These are phyloP conservation scores for Bedellia somnulentella DNA, from an alignment of 2,888 invertebrate species.

Conservation along the genomic window DNA sequence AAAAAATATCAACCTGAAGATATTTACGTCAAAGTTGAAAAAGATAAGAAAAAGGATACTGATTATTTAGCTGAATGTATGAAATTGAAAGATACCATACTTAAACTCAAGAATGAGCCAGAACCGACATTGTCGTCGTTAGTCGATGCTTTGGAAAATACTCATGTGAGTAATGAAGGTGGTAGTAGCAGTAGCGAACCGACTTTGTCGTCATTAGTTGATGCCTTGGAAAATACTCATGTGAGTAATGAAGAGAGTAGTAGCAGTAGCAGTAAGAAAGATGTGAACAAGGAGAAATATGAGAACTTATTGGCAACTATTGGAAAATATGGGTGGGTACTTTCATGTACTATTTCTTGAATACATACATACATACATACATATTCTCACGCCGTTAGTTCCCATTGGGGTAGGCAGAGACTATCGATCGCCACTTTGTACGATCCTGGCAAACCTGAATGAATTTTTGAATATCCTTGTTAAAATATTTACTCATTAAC, in stretches of 20 bases:
- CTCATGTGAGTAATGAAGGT: constrained; percentile 13
- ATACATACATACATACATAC: too few relatives aligned
- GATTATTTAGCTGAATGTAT: constrained; percentile 43
- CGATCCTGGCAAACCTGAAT: too few relatives aligned
- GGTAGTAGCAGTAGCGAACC: not conserved
- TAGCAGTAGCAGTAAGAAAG: constrained; percentile 4
- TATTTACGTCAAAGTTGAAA: constrained; percentile 26
- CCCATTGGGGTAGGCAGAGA: too few relatives aligned
- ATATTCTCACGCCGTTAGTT: too few relatives aligned
- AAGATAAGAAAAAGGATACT: constrained; percentile 14
- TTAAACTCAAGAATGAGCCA: constrained; percentile 26
- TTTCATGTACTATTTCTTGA: too few relatives aligned
- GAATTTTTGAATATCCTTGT: too few relatives aligned
- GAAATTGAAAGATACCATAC: constrained; percentile 35
- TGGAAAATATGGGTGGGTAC: constrained; percentile 65
- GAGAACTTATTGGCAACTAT: constrained; percentile 68
- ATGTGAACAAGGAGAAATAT: constrained; percentile 3
- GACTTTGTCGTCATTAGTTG: too few relatives aligned
- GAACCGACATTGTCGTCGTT: constrained; percentile 31
- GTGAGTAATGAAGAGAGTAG: constrained; percentile 15
- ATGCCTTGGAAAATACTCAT: constrained; percentile 34
- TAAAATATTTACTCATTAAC: too few relatives aligned
- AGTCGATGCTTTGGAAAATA: constrained; percentile 37
- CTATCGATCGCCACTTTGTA: too few relatives aligned
- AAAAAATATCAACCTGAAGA: constrained; percentile 44